phyloP scores from a whole-genome alignment of 1,140 invertebrate species.

The Neodiprion virginianus region DNA sequence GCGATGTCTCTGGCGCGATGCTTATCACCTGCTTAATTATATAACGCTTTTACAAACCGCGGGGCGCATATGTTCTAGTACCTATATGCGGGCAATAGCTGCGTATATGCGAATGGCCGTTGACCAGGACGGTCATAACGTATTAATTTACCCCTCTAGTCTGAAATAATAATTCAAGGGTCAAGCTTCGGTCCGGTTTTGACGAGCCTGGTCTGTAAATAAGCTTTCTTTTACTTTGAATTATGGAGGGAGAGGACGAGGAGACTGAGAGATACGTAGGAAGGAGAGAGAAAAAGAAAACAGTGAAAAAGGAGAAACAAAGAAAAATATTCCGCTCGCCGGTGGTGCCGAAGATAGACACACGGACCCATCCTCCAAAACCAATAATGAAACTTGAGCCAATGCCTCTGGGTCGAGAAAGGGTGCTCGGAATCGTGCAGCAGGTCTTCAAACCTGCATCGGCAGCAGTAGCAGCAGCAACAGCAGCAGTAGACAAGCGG shows the following conservation, averaged over 20 bases:
- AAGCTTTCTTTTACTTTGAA: neutral
- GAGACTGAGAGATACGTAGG: no score
- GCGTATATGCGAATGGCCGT: neutral
- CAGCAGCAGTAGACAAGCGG: no score
- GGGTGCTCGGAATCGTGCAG: neutral
- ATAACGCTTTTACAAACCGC: neutral
- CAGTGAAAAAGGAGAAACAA: neutral
- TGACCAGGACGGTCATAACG: neutral
- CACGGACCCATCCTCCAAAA: neutral
- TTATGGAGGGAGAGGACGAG: no score
- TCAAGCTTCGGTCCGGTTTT: neutral
- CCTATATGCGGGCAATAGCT: neutral
- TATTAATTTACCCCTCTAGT: neutral
- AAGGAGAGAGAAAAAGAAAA: neutral
- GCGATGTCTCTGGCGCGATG: neutral
- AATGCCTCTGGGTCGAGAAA: neutral
- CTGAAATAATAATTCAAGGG: neutral
- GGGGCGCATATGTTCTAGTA: neutral
- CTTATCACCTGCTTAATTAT: neutral
- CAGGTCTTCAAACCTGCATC: neutral
- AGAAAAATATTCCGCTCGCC: no score
- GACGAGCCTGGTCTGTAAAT: neutral
- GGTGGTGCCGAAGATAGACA: neutral
- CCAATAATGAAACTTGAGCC: conserved; percentile 12
- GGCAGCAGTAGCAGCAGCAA: neutral